phyloP scores from a whole-genome alignment of 2,888 invertebrate genomes.

The Encarsia formosa region DNA sequence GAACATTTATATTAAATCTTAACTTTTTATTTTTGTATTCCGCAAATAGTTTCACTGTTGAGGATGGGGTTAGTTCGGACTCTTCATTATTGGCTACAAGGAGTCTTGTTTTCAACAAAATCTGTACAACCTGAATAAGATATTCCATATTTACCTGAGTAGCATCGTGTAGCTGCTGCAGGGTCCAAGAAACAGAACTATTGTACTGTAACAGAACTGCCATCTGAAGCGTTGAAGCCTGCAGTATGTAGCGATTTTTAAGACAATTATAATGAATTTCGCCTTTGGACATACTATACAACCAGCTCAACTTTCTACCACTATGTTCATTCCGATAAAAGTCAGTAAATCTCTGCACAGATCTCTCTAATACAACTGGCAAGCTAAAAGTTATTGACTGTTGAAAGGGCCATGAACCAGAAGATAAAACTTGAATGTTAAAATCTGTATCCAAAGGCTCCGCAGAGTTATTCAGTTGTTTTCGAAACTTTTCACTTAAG shows the following conservation, averaged over 20 bases:
- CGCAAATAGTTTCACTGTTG: slow-evolving; percentile 70
- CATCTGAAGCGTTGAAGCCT: slow-evolving; percentile 99
- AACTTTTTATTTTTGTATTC: slow-evolving; percentile 93
- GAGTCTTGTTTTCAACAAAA: slow-evolving; percentile 90
- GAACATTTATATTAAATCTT: slow-evolving; percentile 96
- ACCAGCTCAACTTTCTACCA: slow-evolving; percentile 96
- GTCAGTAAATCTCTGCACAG: slow-evolving; percentile 89
- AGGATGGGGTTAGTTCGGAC: slow-evolving; percentile 67
- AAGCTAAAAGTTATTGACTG: slow-evolving; percentile 89
- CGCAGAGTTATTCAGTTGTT: slow-evolving; percentile 63
- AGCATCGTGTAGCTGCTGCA: slow-evolving; percentile 81
- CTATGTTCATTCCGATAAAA: slow-evolving; percentile 96
- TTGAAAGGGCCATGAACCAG: slow-evolving; percentile 98
- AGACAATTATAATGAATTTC: slow-evolving; percentile 96
- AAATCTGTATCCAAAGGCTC: slow-evolving; percentile 90
- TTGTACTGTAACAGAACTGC: slow-evolving; percentile 95
- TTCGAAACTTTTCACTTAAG: slow-evolving; percentile 90
- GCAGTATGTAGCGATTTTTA: slow-evolving; percentile 76
- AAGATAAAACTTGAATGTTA: slow-evolving; percentile 93
- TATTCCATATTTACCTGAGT: slow-evolving; percentile 85
- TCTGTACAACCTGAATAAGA: slow-evolving; percentile 83
- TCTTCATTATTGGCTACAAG: slow-evolving; percentile 70
- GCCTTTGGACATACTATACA: slow-evolving; percentile 97
- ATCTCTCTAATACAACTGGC: slow-evolving; percentile 92
- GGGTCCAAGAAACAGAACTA: slow-evolving; percentile 77